A percentile compares a stretch with the other conserved stretches of the same genome.
Conservation (phyloP, 2,797 vertebrate species). For the Rhinella marina region DNA sequence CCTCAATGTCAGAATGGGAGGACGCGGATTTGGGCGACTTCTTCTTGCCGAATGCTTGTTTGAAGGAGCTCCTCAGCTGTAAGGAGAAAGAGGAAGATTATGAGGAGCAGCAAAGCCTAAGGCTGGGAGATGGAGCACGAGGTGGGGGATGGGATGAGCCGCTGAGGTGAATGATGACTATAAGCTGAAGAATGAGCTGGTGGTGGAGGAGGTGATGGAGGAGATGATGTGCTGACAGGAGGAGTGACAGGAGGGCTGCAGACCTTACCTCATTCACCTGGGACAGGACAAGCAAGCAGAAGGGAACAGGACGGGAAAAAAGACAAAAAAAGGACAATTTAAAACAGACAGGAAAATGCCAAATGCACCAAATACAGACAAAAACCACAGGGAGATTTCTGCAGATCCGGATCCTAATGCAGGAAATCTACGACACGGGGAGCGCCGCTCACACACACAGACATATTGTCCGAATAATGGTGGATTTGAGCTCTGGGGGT, state of each 20-base stretch:
- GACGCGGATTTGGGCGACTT: conserved; percentile 97
- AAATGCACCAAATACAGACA: conserved; percentile 15
- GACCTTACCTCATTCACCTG: conserved; percentile 99
- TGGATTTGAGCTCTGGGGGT: too few relatives aligned
- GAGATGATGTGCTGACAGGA: conserved; percentile 72
- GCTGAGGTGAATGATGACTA: not conserved
- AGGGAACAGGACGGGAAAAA: conserved; percentile 73
- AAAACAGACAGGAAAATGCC: conserved; percentile 71
- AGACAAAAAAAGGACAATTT: conserved; percentile 77
- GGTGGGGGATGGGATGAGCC: not conserved
- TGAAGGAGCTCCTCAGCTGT: conserved; percentile 97
- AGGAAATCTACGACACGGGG: not conserved
- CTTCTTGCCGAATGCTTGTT: conserved; percentile 98
- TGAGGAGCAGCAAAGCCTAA: not conserved
- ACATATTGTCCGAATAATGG: not conserved
- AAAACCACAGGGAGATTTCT: not conserved
- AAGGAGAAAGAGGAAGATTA: conserved; percentile 52
- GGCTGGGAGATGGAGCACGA: not conserved
- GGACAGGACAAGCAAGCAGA: conserved; percentile 85
- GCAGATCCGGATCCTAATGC: not conserved
- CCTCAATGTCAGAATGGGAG: conserved; percentile 97
- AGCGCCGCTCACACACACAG: not conserved
- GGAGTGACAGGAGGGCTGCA: conserved; percentile 42
- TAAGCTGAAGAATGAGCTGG: not conserved
- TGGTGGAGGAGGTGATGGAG: not conserved